Conservation (phyloP, 2,888 invertebrate genomes). For the Eustalomyia histrio region DNA sequence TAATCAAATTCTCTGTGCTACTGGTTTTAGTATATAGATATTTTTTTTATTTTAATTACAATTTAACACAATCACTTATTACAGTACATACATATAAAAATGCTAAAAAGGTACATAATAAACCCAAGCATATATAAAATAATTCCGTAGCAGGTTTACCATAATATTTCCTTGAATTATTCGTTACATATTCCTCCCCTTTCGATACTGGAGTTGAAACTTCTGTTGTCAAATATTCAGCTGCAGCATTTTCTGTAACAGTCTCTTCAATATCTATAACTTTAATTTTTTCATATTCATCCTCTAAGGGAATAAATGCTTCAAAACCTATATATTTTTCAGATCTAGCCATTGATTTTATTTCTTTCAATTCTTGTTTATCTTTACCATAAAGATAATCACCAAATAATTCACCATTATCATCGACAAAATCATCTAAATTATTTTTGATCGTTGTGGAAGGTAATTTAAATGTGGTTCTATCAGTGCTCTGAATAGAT, state of each 20-base stretch:
- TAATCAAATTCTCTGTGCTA: too few relatives aligned
- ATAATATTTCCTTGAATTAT: not conserved
- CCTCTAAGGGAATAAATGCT: too few relatives aligned
- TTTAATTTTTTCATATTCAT: too few relatives aligned
- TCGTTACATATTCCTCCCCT: too few relatives aligned
- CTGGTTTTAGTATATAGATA: too few relatives aligned
- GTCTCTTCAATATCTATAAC: too few relatives aligned
- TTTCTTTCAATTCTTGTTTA: not conserved
- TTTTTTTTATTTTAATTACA: constrained; percentile 2
- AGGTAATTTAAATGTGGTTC: too few relatives aligned
- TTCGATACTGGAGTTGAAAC: too few relatives aligned
- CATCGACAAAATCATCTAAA: constrained; percentile 20
- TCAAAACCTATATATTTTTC: too few relatives aligned
- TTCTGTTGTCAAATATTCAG: too few relatives aligned
- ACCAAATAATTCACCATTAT: constrained; percentile 39
- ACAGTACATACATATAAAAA: constrained; percentile 22
- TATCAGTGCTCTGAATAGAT: not conserved
- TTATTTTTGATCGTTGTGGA: not conserved
- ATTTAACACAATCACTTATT: constrained; percentile 19
- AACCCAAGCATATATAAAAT: not conserved
- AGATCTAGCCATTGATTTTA: too few relatives aligned
- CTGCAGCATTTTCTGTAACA: too few relatives aligned
- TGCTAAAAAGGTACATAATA: not conserved
- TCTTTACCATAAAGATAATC: constrained; percentile 30
- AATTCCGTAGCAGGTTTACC: not conserved